Evolutionary conservation across 2,113 vertebrate genomes (phyloP).

Genomic region (Entelurus aequoreus): DNA sequence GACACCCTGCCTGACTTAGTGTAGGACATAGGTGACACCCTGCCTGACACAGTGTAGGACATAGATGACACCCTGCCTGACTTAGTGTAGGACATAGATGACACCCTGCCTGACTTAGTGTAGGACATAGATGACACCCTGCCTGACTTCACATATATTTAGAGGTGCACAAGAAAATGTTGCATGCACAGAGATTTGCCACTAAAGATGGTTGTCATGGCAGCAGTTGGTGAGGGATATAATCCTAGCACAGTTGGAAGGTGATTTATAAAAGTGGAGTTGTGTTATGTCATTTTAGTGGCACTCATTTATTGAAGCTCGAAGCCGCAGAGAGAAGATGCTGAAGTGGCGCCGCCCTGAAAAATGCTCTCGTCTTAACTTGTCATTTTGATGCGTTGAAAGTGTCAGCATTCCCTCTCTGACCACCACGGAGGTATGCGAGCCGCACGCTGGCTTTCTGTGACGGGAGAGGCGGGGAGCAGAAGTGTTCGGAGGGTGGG

Average conservation of each 20-base stretch:
- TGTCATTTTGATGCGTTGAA: conserved; percentile 23
- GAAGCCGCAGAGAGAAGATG: too few relatives aligned
- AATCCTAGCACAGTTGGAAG: conserved; percentile 66
- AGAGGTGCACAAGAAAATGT: conserved; percentile 23
- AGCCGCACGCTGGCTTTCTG: background rate
- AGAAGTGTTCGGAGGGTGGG: background rate
- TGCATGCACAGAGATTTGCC: background rate
- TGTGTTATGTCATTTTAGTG: too few relatives aligned
- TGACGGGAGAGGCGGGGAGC: background rate
- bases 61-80: background rate
- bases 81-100: conserved; percentile 3
- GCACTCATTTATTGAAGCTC: too few relatives aligned
- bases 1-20: conserved; percentile 1
- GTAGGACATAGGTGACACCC: background rate
- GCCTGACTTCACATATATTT: conserved; percentile 5
- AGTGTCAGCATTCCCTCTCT: too few relatives aligned
- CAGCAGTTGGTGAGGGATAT: conserved; percentile 68
- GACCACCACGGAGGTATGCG: too few relatives aligned
- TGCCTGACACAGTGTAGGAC: conserved; percentile 8
- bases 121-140: background rate
- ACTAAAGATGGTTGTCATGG: conserved; percentile 73
- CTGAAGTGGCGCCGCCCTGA: too few relatives aligned
- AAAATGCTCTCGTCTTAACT: conserved; percentile 5
- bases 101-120: conserved; percentile 1
- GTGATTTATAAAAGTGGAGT: conserved; percentile 36